Base-by-base conservation (phyloP, 2,888 invertebrate genomes). In the Trichopria drosophilae region DNA sequence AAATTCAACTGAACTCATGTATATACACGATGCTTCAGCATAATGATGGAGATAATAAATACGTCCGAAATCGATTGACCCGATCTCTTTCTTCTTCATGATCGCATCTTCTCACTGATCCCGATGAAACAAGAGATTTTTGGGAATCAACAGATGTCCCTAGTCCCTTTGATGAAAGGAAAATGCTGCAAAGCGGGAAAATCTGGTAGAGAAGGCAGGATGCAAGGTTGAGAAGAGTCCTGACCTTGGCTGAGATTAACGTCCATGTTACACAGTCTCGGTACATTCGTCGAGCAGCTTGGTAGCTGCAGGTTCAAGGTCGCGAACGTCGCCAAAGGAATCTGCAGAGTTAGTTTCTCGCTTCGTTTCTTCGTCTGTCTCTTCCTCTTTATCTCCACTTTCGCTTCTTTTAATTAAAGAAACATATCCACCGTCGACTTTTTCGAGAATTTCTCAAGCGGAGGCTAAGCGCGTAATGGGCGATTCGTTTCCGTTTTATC, bases 181-280 rank as follows among this genome's bases (percentile, higher is more conserved):
- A n/a, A n/a, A n/a, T n/a, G n/a, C n/a, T n/a, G n/a, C n/a, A n/a
- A n/a, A n/a, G 26, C 26, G 7, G 26, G 5, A 7, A n/a, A n/a
- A n/a, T n/a, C n/a, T n/a, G n/a, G 51, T 4, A 6, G 44, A 55
- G 47, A 47, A 10, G 23, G 22, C 20, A 16, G 24, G 19, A 44
- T 26, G 49, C 54, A 44, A 28, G 37, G 42, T 44, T 53, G 28
- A 42, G 31, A 39, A 39, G 31, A 35, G 39, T 45, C 41, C 34
- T 45, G 62, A 64, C 69, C 69, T 68, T 68, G 66, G 62, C 57
- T 58, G 63, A 64, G 67, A 69, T 69, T 68, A 69, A 69, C 66
- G 65, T 61, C 63, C 61, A 62, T 64, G 61, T 64, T 64, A 61
- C 63, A 63, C 61, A 57, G 63, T 61, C 63, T 60, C 53, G 63